Conservation (phyloP, 2,113 vertebrate species). For the Ammodytes dubius region DNA sequence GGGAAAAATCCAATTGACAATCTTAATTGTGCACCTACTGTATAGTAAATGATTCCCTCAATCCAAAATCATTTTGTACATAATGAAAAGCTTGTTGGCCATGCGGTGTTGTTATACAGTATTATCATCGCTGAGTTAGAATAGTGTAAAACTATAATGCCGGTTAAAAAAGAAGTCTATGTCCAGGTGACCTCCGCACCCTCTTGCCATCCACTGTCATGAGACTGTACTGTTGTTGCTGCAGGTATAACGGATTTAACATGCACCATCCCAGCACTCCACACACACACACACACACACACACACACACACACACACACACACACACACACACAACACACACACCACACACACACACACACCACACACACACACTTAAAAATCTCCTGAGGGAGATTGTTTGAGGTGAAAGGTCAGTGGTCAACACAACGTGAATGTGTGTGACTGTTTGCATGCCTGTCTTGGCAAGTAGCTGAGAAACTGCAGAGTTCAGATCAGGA, state of each 20-base stretch:
- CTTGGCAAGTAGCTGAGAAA: conserved; percentile 16
- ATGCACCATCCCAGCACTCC: conserved; percentile 34
- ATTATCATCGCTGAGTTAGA: background rate
- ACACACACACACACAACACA: too few species aligned
- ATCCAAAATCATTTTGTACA: too few species aligned
- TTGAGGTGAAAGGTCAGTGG: conserved; percentile 67
- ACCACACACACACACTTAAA: conserved; percentile 36
- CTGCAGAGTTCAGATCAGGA: conserved; percentile 41
- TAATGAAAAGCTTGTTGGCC: too few species aligned
- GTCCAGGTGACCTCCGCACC: background rate
- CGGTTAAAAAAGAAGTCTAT: background rate
- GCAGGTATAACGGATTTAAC: conserved; percentile 45
- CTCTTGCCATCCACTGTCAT: conserved; percentile 6
- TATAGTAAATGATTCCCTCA: too few species aligned
- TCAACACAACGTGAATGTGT: conserved; percentile 45
- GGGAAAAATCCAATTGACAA: too few species aligned
- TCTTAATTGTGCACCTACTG: too few species aligned
- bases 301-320: too few species aligned
- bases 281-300: background rate
- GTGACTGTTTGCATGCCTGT: conserved; percentile 1
- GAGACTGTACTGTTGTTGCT: conserved; percentile 7
- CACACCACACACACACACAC: too few species aligned
- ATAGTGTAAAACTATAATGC: background rate
- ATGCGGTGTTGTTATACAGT: background rate
- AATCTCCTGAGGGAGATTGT: conserved; percentile 57